Evolutionary conservation across 2,888 invertebrate species (phyloP), one percentile per base, ranked within the genome.

Genomic region (Andricus curvator): DNA sequence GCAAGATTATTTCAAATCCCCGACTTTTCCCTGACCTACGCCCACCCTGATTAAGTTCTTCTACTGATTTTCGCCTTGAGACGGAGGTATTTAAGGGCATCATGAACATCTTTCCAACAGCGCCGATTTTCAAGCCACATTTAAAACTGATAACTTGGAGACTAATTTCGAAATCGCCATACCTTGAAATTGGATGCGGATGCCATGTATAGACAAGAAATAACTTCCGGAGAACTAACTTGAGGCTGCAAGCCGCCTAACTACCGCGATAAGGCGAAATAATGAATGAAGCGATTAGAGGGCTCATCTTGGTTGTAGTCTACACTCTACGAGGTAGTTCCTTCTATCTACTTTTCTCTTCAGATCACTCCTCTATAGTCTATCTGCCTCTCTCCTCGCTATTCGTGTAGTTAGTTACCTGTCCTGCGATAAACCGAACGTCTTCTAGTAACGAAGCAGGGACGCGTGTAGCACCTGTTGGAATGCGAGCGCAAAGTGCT

Each of bases 381-480:
- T 22, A 37, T 33, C 48, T 5, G 62, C 25, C 15, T 62, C 62
- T 62, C 62, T 62, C 62, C 68, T 22, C 22, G 44, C 44, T 20
- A 68, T n/a, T 68, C 68, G 22, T 68, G 56, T 33, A 51, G 56
- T 74, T 33, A 51, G 56, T 74, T 56, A 51, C 74, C 74, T 74
- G 56, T 74, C 74, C 74, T n/a, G n/a, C 56, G 82, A 82, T 83
- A 83, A 82, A 81, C 82, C 84, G 82, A 82, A 83, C 82, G 81
- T 84, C 83, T 84, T 84, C 83, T 78, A 78, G 83, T 84, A 82
- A 81, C 84, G 82, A 81, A 70, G 80, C 82, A 83, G 78, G 60
- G 82, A 84, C 82, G 84, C 82, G 78, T 84, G 81, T 84, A 84
- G 82, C 84, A 84, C 84, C 84, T 84, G 84, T 84, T 84, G 84